Percentiles rank a stretch among this genome's conserved stretches.
These are phyloP conservation scores for Acanthurus leucopareius DNA, from an alignment of 2,797 vertebrate genomes.

Conservation along the genomic window DNA sequence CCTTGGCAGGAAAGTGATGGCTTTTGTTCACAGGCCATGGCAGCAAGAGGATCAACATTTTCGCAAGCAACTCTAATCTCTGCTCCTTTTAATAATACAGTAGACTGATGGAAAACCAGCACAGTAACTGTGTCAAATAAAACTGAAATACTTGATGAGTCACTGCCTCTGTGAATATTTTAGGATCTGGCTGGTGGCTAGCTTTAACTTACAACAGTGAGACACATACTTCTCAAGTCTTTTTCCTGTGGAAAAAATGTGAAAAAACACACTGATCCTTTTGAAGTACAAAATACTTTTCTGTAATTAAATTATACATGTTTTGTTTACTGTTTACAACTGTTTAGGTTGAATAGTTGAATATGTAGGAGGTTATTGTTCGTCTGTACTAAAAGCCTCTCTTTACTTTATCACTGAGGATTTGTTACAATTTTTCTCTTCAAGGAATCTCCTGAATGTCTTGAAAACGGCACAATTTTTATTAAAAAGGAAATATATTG, in stretches of 20 bases:
- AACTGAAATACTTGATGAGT: constrained; percentile 44
- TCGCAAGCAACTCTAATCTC: constrained; percentile 17
- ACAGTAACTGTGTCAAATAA: constrained; percentile 26
- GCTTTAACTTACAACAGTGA: constrained; percentile 18
- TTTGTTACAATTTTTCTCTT: background rate
- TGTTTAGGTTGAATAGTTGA: background rate
- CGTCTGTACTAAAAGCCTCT: background rate
- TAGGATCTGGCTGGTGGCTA: background rate
- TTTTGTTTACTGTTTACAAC: background rate
- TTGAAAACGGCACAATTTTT: background rate
- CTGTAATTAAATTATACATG: background rate
- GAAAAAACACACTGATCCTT: too few relatives aligned
- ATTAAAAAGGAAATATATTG: background rate
- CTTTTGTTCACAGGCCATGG: constrained; percentile 27
- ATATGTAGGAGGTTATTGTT: background rate
- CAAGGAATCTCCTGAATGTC: background rate
- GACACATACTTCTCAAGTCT: too few relatives aligned
- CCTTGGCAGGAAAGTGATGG: constrained; percentile 6
- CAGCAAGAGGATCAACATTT: constrained; percentile 37
- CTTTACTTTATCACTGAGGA: background rate
- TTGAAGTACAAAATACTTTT: too few relatives aligned
- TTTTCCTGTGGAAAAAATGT: too few relatives aligned
- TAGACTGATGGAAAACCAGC: constrained; percentile 26
- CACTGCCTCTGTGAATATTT: constrained; percentile 35
- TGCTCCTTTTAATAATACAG: constrained; percentile 21